phyloP scores from a whole-genome alignment of 2,113 vertebrate genomes.

The Lophius piscatorius region DNA sequence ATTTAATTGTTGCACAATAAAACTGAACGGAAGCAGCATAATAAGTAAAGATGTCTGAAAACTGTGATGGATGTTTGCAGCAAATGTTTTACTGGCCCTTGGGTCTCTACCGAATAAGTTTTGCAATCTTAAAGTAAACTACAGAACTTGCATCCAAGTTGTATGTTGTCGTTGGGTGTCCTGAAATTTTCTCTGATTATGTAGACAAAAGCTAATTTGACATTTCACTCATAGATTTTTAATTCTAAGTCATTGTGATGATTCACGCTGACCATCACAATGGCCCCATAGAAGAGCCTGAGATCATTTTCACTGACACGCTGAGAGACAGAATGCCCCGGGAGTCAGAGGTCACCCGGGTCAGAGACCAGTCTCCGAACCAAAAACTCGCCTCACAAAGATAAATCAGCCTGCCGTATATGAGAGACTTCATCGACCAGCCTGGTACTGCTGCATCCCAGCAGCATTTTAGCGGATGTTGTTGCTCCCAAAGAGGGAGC shows the following conservation, averaged over 20 bases:
- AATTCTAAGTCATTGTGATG: constrained; percentile 37
- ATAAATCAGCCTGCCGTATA: constrained; percentile 41
- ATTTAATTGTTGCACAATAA: background rate
- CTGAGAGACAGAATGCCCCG: constrained; percentile 52
- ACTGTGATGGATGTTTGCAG: background rate
- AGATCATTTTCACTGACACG: constrained; percentile 60
- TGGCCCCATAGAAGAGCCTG: constrained; percentile 18
- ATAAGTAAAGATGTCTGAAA: background rate
- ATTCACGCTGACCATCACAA: constrained; percentile 46
- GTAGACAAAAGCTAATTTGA: background rate
- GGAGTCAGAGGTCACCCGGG: constrained; percentile 54
- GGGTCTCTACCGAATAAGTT: constrained; percentile 1
- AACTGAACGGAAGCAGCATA: background rate
- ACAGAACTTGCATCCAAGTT: background rate
- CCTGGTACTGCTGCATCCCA: constrained; percentile 19
- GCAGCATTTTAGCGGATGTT: constrained; percentile 7
- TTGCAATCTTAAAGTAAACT: background rate
- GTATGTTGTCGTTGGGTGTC: too few species aligned
- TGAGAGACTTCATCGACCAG: constrained; percentile 9
- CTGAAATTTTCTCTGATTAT: too few species aligned
- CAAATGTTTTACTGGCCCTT: background rate
- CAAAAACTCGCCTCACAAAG: constrained; percentile 25
- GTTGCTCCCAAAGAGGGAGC: constrained; percentile 30
- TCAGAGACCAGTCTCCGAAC: constrained; percentile 51
- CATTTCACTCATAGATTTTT: constrained; percentile 17